Conservation (phyloP, 2,797 vertebrate genomes). For the Masticophis lateralis region DNA sequence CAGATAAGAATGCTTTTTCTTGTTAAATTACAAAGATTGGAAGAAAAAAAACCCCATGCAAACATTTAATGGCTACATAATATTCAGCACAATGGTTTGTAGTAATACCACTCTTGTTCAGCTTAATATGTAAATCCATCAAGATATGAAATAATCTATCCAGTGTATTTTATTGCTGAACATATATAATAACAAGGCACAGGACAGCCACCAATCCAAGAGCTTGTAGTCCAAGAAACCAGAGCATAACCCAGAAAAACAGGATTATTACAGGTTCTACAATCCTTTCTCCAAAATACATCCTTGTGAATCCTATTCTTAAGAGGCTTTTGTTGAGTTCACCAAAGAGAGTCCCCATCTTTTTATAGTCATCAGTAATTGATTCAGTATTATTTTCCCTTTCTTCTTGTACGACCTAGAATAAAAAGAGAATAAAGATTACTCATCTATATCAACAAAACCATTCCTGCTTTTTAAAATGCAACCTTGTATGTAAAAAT, state of each 20-base stretch:
- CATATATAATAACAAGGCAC: constrained; percentile 95
- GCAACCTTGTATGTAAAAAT: background rate
- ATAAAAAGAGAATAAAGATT: constrained; percentile 26
- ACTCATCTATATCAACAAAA: background rate
- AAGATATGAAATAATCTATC: constrained; percentile 29
- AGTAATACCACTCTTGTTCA: constrained; percentile 37
- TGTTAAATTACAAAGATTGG: constrained; percentile 24
- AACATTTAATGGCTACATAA: constrained; percentile 44
- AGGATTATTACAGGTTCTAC: constrained; percentile 92
- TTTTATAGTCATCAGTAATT: constrained; percentile 85
- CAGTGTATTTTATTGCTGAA: constrained; percentile 80
- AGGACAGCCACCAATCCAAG: constrained; percentile 91
- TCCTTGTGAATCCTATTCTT: constrained; percentile 86
- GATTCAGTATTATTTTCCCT: constrained; percentile 62
- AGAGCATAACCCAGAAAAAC: constrained; percentile 92
- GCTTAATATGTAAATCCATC: constrained; percentile 50
- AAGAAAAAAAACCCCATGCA: background rate
- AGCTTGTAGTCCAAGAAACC: constrained; percentile 94
- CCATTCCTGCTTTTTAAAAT: background rate
- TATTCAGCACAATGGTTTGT: constrained; percentile 52
- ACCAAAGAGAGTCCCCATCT: constrained; percentile 93
- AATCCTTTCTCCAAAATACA: constrained; percentile 93
- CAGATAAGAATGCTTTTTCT: constrained; percentile 26
- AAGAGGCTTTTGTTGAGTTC: constrained; percentile 93
- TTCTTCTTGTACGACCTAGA: constrained; percentile 61